Evolutionary conservation across 2,113 vertebrate species (phyloP), one percentile per base, ranked within the genome.

Genomic region (Scytalopus superciliaris): DNA sequence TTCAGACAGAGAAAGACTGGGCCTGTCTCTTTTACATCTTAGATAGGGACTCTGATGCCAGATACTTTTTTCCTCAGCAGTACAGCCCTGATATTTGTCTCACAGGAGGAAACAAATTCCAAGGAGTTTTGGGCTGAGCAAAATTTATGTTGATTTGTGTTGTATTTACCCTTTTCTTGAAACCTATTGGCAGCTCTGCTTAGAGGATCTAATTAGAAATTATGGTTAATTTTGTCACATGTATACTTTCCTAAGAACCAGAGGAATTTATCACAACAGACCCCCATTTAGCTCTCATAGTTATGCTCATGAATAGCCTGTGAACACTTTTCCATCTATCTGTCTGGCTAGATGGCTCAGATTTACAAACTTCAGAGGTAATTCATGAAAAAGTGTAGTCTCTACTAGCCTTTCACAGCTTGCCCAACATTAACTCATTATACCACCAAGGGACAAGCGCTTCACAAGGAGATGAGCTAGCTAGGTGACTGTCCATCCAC

Each of bases 381-480:
- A 4, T 15, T 60, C 8, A 6, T 12, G 33, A 55, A 39, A 21
- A 55, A 28, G 12, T 7, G 19, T 23, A 8, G 28, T 12, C 42
- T 52, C 15, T 25, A 33, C 5, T n/a, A 10, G 42, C 39, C 24
- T 79, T 84, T 67, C 28, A 10, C 16, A 49, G 37, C 28, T 25
- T 69, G 52, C 19, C 23, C 37, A 44, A 37, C 37, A 11, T 18
- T 45, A 45, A 31, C 33, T n/a, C 50, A 2, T 25, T 42, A 11
- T 19, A 18, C 17, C 12, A 7, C 9, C 45, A 30, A 15, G 35
- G 66, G 8, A 31, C 14, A 59, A 88, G 15, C 0, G 0, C n/a
- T 42, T 62, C 2, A 0, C 33, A 22, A 27, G 22, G 31, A 40
- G 10, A 4, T 19, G 50, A 63, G 17, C 9, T 69, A 35, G 56